Evolutionary conservation across 2,113 vertebrate genomes (phyloP).

Genomic region (Malurus melanocephalus): DNA sequence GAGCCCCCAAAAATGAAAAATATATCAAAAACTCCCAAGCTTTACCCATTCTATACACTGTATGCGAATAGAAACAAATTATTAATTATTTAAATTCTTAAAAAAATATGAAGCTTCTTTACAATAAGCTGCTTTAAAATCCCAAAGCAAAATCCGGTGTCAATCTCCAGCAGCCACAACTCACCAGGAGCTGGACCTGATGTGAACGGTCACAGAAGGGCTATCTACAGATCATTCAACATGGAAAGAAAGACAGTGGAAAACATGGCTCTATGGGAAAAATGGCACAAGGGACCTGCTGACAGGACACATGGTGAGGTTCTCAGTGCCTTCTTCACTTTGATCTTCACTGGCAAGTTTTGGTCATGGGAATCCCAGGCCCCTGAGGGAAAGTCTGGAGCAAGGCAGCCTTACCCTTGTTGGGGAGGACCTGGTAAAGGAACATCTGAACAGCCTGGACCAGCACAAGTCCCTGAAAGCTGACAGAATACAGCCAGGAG

Average conservation of each 20-base stretch:
- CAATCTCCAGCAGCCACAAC: neutral
- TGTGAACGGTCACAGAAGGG: neutral
- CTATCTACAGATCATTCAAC: neutral
- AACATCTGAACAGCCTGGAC: neutral
- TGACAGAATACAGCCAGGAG: neutral
- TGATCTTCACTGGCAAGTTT: neutral
- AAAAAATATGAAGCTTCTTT: too few species aligned
- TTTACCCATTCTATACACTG: too few species aligned
- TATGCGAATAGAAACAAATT: too few species aligned
- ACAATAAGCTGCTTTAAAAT: too few species aligned
- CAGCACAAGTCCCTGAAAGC: neutral
- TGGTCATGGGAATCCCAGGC: neutral
- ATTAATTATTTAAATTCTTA: too few species aligned
- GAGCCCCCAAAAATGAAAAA: too few species aligned
- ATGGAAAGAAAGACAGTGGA: neutral
- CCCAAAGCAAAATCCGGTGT: too few species aligned
- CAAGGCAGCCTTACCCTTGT: neutral
- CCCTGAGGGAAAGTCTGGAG: neutral
- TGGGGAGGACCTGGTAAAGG: neutral
- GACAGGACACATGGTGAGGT: fast-evolving
- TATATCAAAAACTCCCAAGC: too few species aligned
- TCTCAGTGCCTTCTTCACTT: neutral
- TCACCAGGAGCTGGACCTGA: fast-evolving
- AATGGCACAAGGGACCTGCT: neutral
- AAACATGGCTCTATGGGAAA: neutral